phyloP scores from a whole-genome alignment of 2,797 vertebrate genomes.

The Melanotaenia pygmaea region DNA sequence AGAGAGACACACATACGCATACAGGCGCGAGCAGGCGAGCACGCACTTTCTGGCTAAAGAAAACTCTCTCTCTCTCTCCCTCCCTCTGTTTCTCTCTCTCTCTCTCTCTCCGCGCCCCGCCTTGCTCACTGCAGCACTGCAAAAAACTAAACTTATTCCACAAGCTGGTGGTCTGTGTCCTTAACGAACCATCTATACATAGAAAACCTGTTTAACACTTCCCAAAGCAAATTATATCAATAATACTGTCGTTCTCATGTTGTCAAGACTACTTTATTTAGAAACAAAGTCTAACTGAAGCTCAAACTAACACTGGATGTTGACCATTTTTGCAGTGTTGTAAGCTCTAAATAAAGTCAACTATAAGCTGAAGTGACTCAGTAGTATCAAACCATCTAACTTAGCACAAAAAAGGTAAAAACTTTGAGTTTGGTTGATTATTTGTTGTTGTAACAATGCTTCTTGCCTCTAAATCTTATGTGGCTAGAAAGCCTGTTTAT shows the following conservation, averaged over 20 bases:
- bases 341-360: conserved; percentile 38
- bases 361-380: conserved; percentile 14
- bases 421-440: too few species aligned
- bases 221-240: neutral
- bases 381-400: conserved; percentile 38
- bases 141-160: conserved; percentile 25
- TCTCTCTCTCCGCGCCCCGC: conserved; percentile 50
- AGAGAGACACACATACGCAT: neutral
- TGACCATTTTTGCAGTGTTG: conserved; percentile 57
- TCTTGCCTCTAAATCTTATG: too few species aligned
- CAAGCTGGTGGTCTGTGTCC: neutral
- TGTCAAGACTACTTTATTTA: neutral
- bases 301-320: neutral
- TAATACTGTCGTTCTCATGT: neutral
- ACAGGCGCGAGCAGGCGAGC: neutral
- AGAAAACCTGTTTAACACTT: neutral
- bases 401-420: too few species aligned
- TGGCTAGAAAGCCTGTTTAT: too few species aligned
- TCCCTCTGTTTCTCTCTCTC: neutral
- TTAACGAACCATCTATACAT: neutral
- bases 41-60: conserved; percentile 20
- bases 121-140: conserved; percentile 51
- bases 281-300: too few species aligned
- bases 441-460: too few species aligned
- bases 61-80: conserved; percentile 30